These are phyloP conservation scores for Sympetrum striolatum DNA, from an alignment of 2,888 invertebrate species.

Conservation along the genomic window DNA sequence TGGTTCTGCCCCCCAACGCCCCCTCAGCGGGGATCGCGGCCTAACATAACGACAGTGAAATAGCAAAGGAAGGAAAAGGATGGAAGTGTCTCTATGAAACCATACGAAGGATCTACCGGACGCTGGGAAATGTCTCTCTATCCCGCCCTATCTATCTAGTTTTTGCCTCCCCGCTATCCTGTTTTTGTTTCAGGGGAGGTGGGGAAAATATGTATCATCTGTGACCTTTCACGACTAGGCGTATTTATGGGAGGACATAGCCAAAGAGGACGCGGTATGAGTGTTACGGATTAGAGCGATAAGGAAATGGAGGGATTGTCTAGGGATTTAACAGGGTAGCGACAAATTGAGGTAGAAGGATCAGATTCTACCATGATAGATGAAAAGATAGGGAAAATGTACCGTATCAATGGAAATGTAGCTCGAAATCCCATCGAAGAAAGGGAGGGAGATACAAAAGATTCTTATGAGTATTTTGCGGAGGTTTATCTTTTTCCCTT, in stretches of 20 bases:
- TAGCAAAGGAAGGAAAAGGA: not conserved
- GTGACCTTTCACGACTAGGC: not conserved
- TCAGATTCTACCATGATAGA: no score
- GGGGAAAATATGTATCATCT: not conserved
- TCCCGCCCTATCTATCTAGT: not conserved
- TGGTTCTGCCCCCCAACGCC: not conserved
- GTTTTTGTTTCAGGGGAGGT: not conserved
- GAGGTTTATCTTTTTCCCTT: no score
- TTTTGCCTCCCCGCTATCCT: not conserved
- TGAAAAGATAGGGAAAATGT: no score
- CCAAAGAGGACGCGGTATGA: not conserved
- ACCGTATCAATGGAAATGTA: no score
- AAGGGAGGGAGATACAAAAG: no score
- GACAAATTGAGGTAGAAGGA: not conserved
- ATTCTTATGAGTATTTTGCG: no score
- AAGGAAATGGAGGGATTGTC: not conserved
- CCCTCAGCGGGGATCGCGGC: not conserved
- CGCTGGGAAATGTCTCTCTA: not conserved
- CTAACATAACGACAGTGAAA: not conserved
- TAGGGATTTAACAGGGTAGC: not conserved
- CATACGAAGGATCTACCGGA: not conserved
- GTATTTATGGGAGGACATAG: not conserved
- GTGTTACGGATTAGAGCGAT: not conserved
- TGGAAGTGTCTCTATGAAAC: not conserved
- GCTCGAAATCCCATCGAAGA: no score